These are phyloP conservation scores for Rhinichthys klamathensis DNA, from an alignment of 2,113 vertebrate genomes.

Conservation along the genomic window DNA sequence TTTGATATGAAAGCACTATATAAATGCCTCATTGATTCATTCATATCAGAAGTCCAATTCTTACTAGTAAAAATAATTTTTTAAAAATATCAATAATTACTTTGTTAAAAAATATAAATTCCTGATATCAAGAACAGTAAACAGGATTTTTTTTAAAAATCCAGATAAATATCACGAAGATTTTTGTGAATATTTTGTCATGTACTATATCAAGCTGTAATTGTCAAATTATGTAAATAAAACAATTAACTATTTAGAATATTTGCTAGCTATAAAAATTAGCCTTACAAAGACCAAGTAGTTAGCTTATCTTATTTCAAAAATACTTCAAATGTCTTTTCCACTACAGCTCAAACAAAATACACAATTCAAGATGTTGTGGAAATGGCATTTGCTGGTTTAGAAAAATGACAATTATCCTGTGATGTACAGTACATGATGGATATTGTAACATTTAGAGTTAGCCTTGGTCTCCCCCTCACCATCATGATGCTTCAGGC, in stretches of 20 bases:
- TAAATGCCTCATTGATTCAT: too few relatives aligned
- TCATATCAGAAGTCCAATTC: too few relatives aligned
- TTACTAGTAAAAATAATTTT: too few relatives aligned
- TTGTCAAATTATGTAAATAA: background rate
- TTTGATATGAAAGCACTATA: too few relatives aligned
- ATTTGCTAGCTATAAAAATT: background rate
- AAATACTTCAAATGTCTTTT: background rate
- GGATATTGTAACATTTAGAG: background rate
- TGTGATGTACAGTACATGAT: background rate
- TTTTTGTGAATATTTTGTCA: background rate
- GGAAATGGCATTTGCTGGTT: background rate
- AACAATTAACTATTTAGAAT: background rate
- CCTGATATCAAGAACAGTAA: too few relatives aligned
- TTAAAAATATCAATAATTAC: too few relatives aligned
- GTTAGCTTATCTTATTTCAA: background rate
- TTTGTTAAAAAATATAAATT: too few relatives aligned
- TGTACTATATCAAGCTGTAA: background rate
- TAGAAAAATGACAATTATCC: background rate
- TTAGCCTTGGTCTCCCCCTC: background rate
- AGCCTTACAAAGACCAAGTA: background rate
- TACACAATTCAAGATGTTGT: background rate
- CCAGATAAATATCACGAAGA: too few relatives aligned
- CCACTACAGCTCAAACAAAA: background rate
- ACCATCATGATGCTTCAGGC: background rate
- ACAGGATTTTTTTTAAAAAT: too few relatives aligned